Evolutionary conservation across 2,797 vertebrate genomes (phyloP), one percentile per base, ranked within the genome.

Genomic region (Macropus fuliginosus): DNA sequence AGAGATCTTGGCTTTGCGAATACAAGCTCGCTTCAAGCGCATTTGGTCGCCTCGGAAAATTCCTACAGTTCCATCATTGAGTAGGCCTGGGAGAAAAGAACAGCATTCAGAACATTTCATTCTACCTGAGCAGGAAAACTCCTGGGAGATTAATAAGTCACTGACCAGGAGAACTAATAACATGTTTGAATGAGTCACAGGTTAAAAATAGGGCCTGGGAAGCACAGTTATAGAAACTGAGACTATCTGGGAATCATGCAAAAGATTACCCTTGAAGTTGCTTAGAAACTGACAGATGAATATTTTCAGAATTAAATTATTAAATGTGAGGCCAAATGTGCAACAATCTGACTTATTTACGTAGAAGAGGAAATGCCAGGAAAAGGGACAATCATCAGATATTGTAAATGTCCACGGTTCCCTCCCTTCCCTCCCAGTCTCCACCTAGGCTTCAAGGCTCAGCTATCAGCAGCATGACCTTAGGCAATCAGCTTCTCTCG

Each of bases 11-110:
- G 99, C 99, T 16, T 99, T 99, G 40, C 99, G 99, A 98, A 99
- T 99, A 94, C 99, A 99, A 91, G 99, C 99, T 34, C 99, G 98
- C 92, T 99, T 99, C 98, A 99, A 97, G 11, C 99, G 99, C 98
- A 99, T 99, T 98, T 99, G 99, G 92, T 98, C 99, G 95, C 99
- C 99, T 31, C 99, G 99, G 98, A 99, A 99, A 93, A 99, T 99
- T 54, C 99, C 99, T 97, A 99, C 99, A 0, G 99, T 99, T 87
- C 99, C 99, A 98, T 99, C 99, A 0, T 99, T 99, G 96, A 99
- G 97, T 57, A 99, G 98, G 96, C 99, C 99, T 99, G 93, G 18
- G 90, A 52, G 92, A 95, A 97, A 98, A 98, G 4, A 98, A 96
- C 91, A 95, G 95, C 40, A 97, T 50, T 94, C 40, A 87, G 74